phyloP scores from a whole-genome alignment of 2,113 vertebrate species.

The Neopipo cinnamomea region DNA sequence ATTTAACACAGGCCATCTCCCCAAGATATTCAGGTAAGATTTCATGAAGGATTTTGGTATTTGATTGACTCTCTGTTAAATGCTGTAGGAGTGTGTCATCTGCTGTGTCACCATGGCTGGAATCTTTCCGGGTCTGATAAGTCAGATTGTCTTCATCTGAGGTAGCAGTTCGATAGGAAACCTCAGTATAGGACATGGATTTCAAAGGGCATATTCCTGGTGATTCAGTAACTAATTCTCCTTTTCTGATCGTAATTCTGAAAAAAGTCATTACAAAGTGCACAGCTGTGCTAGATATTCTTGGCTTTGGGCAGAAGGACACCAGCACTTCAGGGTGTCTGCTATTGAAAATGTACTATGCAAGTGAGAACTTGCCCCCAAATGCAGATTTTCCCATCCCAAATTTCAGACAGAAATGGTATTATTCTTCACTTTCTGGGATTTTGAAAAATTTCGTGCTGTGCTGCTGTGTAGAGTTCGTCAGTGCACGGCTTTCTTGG shows the following conservation, averaged over 20 bases:
- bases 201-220: background rate
- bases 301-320: background rate
- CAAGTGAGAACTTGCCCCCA: background rate
- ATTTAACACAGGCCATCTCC: background rate
- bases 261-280: background rate
- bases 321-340: background rate
- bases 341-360: background rate
- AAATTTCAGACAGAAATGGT: background rate
- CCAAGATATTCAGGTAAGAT: background rate
- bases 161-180: background rate
- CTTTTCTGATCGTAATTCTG: background rate
- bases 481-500: background rate
- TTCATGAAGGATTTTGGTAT: background rate
- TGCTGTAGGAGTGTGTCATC: background rate
- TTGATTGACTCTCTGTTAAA: background rate
- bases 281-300: background rate
- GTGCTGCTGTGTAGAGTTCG: slow-evolving; percentile 22
- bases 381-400: background rate
- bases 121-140: background rate
- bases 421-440: background rate
- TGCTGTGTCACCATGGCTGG: background rate
- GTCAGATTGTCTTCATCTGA: background rate
- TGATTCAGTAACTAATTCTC: background rate
- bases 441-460: slow-evolving; percentile 14
- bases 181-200: background rate